Percentiles rank a stretch among this genome's conserved stretches.
Evolutionary conservation across 2,113 vertebrate species (phyloP).

Genomic region (Pollimyrus isidori): DNA sequence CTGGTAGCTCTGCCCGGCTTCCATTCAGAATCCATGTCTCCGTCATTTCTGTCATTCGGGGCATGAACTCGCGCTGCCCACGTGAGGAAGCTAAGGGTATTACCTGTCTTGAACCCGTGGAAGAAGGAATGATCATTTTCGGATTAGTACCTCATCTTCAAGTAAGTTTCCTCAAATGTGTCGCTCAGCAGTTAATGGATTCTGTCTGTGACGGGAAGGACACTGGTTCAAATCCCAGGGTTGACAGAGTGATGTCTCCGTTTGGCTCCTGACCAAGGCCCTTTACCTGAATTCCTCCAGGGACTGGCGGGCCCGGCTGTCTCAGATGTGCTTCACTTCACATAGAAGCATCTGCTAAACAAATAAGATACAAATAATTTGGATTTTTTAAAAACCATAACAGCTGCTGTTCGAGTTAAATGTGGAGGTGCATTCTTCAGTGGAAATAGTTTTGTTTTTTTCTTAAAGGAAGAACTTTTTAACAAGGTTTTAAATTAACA

Average conservation of each 20-base stretch:
- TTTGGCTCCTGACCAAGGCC: neutral
- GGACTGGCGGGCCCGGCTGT: neutral
- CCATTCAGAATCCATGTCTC: neutral
- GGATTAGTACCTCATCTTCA: neutral
- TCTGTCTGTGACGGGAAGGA: neutral
- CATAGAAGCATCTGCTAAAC: neutral
- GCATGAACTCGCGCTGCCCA: neutral
- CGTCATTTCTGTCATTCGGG: neutral
- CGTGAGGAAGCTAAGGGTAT: neutral
- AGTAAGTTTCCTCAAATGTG: neutral
- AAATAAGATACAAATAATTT: neutral
- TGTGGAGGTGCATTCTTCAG: neutral
- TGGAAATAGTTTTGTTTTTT: neutral
- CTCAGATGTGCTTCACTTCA: neutral
- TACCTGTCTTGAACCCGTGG: neutral
- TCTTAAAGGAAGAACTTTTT: neutral
- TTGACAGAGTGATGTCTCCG: neutral
- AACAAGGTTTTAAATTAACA: neutral
- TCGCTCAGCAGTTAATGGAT: neutral
- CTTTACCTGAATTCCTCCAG: neutral
- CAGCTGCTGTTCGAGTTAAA: neutral
- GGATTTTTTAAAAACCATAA: neutral
- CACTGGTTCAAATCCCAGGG: neutral
- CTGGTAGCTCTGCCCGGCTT: neutral
- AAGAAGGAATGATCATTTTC: neutral